Evolutionary conservation across 2,888 invertebrate genomes (phyloP), one percentile per base, ranked within the genome.

Genomic region (Tipula vernalis): DNA sequence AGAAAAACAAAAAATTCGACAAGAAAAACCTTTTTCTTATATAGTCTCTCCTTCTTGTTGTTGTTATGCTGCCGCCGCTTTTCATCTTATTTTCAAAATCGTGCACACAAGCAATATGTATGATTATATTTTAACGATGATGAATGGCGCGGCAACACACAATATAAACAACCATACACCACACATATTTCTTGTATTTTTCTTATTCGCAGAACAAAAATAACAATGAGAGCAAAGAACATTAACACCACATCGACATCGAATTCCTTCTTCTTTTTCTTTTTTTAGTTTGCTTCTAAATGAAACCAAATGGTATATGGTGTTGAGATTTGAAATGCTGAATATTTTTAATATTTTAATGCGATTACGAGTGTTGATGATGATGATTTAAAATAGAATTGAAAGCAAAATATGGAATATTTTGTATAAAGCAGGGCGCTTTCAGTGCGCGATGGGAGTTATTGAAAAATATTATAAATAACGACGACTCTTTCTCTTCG

Each of bases 81-180:
- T 71, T 71, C 71, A 71, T 71, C 28, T 28, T 71, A 71, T 71
- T 71, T 71, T 71, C 28, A 71, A 71, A 28, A 71, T 28, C 71
- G 71, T 71, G 28, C 71, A 71, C 71, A 71, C 3, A 71, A 18
- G 28, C 71, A 18, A 71, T 71, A 71, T 71, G 71, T 71, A 71
- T 71, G 71, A 71, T 71, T 71, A 71, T 71, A 71, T 71, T 71
- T 71, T 71, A 71, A 71, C 71, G 71, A 71, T 71, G 71, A 71
- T 71, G 71, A 71, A 71, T 71, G 28, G 71, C 57, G 57, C 71
- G 71, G 28, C 71, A 71, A 8, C 28, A 71, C 28, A 71, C 28
- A 28, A 3, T 71, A 28, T 28, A 71, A 71, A 71, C 18, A 71
- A 71, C 71, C 71, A 71, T 10, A 44, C 28, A 15, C 51, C 15